phyloP scores from a whole-genome alignment of 53 echinoderm and acorn worm genomes.

The Paracentrotus lividus region DNA sequence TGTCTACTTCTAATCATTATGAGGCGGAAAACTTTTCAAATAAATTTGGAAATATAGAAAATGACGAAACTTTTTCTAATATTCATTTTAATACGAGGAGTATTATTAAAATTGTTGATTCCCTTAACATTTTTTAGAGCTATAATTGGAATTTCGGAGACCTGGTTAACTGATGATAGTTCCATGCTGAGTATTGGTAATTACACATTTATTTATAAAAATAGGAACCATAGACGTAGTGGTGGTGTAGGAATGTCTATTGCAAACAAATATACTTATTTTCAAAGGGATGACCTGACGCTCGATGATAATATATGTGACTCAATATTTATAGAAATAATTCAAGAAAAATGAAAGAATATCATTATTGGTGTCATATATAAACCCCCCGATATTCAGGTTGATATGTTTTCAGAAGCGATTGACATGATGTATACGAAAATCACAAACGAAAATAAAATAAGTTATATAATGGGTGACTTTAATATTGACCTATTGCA shows the following conservation, averaged over 20 bases:
- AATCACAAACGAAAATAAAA: no score
- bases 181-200: not conserved
- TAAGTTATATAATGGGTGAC: no score
- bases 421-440: not conserved
- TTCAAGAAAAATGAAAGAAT: conserved; percentile 29
- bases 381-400: conserved; percentile 10
- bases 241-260: conserved; percentile 46
- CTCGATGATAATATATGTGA: not conserved
- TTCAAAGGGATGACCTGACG: conserved; percentile 35
- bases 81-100: conserved; percentile 20
- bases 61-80: not conserved
- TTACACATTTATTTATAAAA: conserved; percentile 5
- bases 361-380: conserved; percentile 33
- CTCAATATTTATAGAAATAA: conserved; percentile 32
- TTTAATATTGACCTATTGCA: no score
- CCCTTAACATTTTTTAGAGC: not conserved
- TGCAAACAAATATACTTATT: conserved; percentile 20
- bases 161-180: conserved; percentile 18
- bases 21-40: not conserved
- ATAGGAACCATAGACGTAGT: not conserved
- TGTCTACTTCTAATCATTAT: no score
- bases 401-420: not conserved
- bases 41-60: not conserved
- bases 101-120: conserved; percentile 3
- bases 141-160: conserved; percentile 17